These are phyloP conservation scores for Tipula lateralis DNA, from an alignment of 2,888 invertebrate genomes.

Conservation along the genomic window DNA sequence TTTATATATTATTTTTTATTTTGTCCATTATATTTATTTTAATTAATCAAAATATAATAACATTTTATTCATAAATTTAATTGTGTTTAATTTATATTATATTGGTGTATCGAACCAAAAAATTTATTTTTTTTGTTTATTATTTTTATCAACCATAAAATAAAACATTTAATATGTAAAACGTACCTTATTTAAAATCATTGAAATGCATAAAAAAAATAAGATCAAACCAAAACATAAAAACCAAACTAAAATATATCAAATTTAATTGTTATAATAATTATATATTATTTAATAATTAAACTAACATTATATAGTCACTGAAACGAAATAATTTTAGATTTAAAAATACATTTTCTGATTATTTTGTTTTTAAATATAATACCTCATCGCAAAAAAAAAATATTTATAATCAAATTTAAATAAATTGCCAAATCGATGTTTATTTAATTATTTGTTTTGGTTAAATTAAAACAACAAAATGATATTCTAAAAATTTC, in stretches of 20 bases:
- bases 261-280: not conserved
- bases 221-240: not conserved
- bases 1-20: slow-evolving; percentile 20
- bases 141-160: not conserved
- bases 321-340: not conserved
- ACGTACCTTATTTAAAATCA: not conserved
- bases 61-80: slow-evolving; percentile 20
- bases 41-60: slow-evolving; percentile 25
- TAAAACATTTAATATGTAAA: not conserved
- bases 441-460: not conserved
- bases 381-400: not conserved
- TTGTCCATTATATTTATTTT: slow-evolving; percentile 20
- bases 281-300: not conserved
- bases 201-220: not conserved
- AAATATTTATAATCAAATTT: not conserved
- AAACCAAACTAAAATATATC: not conserved
- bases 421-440: not conserved
- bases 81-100: not conserved
- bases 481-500: not conserved
- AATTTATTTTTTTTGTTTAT: not conserved
- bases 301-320: not conserved
- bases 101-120: slow-evolving; percentile 2
- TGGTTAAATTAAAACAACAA: not conserved
- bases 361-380: not conserved
- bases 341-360: not conserved